These are phyloP conservation scores for Macropis europaea DNA, from an alignment of 2,888 invertebrate species.

Conservation along the genomic window DNA sequence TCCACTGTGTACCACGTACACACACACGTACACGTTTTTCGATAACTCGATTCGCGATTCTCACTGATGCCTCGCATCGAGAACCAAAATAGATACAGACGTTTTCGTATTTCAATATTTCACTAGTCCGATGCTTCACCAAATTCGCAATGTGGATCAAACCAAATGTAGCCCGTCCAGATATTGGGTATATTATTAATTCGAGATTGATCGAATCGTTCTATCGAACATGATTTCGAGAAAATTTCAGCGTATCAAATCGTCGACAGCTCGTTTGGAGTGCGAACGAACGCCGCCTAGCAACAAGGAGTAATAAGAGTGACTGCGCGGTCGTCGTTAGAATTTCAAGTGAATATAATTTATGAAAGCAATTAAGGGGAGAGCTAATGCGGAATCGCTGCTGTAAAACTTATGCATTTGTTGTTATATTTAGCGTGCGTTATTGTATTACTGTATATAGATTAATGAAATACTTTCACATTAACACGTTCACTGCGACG, in stretches of 20 bases:
- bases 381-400: no score
- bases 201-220: neutral
- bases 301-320: no score
- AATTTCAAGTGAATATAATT: no score
- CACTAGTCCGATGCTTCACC: neutral
- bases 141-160: neutral
- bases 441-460: no score
- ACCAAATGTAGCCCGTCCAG: neutral
- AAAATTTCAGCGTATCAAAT: neutral
- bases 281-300: no score
- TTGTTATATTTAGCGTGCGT: no score
- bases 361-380: no score
- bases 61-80: slow-evolving; percentile 13
- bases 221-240: neutral
- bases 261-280: no score
- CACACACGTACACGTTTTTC: slow-evolving; percentile 15
- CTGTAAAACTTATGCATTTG: no score
- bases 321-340: no score
- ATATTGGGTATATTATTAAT: neutral
- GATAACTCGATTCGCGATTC: slow-evolving; percentile 32
- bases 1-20: neutral
- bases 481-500: no score
- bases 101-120: neutral
- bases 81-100: neutral
- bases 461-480: no score